Percentiles rank a stretch among this genome's conserved stretches.
Evolutionary conservation across 2,797 vertebrate genomes (phyloP).

Genomic region (Phoeniculus purpureus): DNA sequence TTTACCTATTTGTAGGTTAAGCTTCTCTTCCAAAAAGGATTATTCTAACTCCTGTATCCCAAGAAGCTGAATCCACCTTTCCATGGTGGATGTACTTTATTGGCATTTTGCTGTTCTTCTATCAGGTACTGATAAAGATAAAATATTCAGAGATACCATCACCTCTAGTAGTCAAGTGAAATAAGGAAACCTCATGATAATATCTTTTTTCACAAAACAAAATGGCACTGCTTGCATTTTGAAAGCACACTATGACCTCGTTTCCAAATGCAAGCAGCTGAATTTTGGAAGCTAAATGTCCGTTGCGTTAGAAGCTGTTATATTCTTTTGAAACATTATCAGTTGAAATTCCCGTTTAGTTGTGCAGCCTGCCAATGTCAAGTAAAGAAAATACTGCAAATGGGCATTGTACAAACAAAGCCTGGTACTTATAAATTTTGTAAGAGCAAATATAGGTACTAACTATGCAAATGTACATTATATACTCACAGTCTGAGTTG

Average conservation of each 20-base stretch:
- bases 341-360: not conserved
- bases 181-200: not conserved
- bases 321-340: not conserved
- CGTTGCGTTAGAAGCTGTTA: not conserved
- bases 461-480: not conserved
- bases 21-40: not conserved
- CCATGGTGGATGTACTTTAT: not conserved
- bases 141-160: conserved; percentile 32
- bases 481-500: not conserved
- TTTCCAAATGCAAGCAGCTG: not conserved
- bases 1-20: not conserved
- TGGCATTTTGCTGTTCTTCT: not conserved
- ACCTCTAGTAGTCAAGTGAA: not conserved
- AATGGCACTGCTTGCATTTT: not conserved
- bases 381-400: not conserved
- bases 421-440: accelerated
- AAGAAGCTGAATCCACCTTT: not conserved
- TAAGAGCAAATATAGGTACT: not conserved
- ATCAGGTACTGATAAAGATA: not conserved
- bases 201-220: not conserved
- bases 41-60: not conserved
- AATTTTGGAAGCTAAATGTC: not conserved
- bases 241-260: not conserved
- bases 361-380: not conserved
- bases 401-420: not conserved